A percentile compares a stretch with the other conserved stretches of the same genome.
phyloP scores from a whole-genome alignment of 23 tunicate genomes.

The Trididemnum clinides region DNA sequence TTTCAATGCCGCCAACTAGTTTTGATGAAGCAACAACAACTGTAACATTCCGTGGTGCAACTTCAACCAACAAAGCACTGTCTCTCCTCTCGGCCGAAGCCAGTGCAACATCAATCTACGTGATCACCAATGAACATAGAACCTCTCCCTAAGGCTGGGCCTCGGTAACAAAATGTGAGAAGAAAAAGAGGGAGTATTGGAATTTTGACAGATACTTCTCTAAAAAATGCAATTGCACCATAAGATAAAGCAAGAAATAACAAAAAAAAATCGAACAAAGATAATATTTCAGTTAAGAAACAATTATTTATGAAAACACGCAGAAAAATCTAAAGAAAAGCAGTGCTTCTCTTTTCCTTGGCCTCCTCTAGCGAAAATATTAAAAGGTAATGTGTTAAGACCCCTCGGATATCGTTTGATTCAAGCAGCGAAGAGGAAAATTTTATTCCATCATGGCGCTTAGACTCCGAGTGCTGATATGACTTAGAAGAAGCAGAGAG shows the following conservation, averaged over 20 bases:
- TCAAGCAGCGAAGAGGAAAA: not conserved
- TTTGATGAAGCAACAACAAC: not conserved
- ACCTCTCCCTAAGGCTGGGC: not conserved
- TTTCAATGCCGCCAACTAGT: not conserved
- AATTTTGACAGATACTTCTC: not conserved
- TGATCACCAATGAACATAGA: not conserved
- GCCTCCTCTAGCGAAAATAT: not conserved
- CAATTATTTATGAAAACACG: not conserved
- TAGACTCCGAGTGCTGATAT: not conserved
- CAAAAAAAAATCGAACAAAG: not conserved
- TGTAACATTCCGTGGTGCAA: not conserved
- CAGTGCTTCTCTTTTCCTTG: not conserved
- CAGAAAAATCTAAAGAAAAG: not conserved
- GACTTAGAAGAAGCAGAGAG: not conserved
- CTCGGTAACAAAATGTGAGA: not conserved
- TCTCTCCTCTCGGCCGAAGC: not conserved
- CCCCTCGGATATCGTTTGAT: not conserved
- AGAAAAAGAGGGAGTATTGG: not conserved
- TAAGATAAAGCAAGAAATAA: not conserved
- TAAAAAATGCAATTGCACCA: not conserved
- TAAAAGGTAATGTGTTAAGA: not conserved
- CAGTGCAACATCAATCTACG: not conserved
- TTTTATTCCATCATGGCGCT: not conserved
- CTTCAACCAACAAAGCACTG: not conserved
- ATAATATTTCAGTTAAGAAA: not conserved